A percentile compares a stretch with the other conserved stretches of the same genome.
Evolutionary conservation across 2,797 vertebrate species (phyloP).

Genomic region (Aphelocoma californica): DNA sequence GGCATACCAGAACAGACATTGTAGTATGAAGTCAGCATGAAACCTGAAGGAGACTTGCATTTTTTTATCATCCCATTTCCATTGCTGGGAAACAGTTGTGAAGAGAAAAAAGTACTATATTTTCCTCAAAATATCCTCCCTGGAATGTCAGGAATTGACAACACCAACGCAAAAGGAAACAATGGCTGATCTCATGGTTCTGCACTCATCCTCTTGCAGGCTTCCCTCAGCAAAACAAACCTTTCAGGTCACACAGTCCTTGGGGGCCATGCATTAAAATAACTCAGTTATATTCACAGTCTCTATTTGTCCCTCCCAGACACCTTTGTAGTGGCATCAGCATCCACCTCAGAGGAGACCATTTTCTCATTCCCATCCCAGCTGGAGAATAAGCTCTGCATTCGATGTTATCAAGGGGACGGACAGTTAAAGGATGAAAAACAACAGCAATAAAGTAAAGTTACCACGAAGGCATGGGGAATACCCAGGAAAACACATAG

Average conservation of each 20-base stretch:
- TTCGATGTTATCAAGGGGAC: background rate
- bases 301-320: conserved; percentile 26
- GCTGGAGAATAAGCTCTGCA: conserved; percentile 23
- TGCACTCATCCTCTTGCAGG: background rate
- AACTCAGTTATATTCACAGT: background rate
- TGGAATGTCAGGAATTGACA: background rate
- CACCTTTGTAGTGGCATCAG: conserved; percentile 26
- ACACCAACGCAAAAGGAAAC: background rate
- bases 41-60: background rate
- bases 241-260: background rate
- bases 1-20: background rate
- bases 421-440: conserved; percentile 38
- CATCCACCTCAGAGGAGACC: conserved; percentile 33
- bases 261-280: conserved; percentile 37
- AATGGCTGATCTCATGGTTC: background rate
- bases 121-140: conserved; percentile 4
- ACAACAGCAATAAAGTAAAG: conserved; percentile 26
- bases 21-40: background rate
- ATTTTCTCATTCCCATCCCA: conserved; percentile 33
- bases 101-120: background rate
- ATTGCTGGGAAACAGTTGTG: background rate
- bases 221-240: conserved; percentile 3
- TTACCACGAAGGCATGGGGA: conserved; percentile 32
- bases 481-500: conserved; percentile 54
- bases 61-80: background rate